Evolutionary conservation across 1,140 invertebrate genomes (phyloP).

Genomic region (Asobara japonica): DNA sequence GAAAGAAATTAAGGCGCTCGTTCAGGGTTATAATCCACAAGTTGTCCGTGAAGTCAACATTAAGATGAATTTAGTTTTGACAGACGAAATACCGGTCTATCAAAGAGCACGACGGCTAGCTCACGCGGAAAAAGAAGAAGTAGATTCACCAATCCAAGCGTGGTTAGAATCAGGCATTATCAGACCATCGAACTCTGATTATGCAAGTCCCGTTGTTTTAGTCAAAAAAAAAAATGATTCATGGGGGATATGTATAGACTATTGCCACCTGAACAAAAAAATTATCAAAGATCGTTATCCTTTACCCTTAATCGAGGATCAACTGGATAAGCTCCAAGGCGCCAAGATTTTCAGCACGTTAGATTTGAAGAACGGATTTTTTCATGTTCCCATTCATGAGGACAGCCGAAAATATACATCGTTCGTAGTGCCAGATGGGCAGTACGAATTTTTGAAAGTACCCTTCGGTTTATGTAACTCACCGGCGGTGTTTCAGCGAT

Average conservation of each 20-base stretch:
- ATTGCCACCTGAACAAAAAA: slow-evolving; percentile 46
- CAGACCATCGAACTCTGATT: slow-evolving; percentile 54
- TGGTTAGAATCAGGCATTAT: slow-evolving; percentile 45
- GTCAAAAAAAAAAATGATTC: slow-evolving; percentile 63
- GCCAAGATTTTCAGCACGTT: slow-evolving; percentile 59
- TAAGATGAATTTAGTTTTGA: slow-evolving; percentile 26
- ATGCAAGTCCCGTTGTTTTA: slow-evolving; percentile 61
- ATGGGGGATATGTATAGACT: slow-evolving; percentile 43
- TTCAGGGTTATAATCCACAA: not conserved
- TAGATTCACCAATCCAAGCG: slow-evolving; percentile 36
- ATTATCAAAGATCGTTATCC: slow-evolving; percentile 62
- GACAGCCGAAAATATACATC: slow-evolving; percentile 34
- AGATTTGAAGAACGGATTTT: slow-evolving; percentile 56
- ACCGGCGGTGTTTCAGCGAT: slow-evolving; percentile 46
- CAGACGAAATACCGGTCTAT: slow-evolving; percentile 31
- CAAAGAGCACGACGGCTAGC: slow-evolving; percentile 23
- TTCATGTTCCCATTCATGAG: slow-evolving; percentile 35
- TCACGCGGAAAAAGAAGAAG: slow-evolving; percentile 29
- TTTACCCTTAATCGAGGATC: slow-evolving; percentile 65
- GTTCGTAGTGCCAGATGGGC: slow-evolving; percentile 42
- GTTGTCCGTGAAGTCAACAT: not conserved
- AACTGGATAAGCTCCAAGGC: slow-evolving; percentile 54
- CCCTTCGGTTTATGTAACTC: slow-evolving; percentile 54
- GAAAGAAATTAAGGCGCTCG: not conserved
- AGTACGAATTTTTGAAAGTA: slow-evolving; percentile 53